Conservation (phyloP, 64 coral and sea anemone genomes). For the Catalaphyllia jardinei region DNA sequence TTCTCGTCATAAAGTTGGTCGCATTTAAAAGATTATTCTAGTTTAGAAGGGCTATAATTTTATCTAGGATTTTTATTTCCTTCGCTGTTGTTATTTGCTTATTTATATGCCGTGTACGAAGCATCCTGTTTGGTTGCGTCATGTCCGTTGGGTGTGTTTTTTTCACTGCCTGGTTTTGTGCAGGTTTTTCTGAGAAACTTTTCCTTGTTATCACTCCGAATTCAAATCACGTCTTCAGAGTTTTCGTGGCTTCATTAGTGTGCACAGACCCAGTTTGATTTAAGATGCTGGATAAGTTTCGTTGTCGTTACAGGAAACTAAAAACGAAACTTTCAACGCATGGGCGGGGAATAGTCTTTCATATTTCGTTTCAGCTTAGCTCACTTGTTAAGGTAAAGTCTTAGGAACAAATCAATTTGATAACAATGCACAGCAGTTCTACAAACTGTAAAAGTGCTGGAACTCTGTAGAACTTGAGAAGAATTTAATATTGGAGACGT, state of each 20-base stretch:
- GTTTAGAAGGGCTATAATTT: background rate
- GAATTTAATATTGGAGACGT: too few species aligned
- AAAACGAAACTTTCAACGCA: background rate
- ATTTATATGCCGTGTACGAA: background rate
- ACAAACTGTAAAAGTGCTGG: too few species aligned
- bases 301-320: too few species aligned
- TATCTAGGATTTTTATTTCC: background rate
- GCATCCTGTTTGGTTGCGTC: conserved; percentile 30
- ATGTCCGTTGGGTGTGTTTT: conserved; percentile 2
- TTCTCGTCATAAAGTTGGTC: background rate
- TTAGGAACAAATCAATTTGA: too few species aligned
- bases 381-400: too few species aligned
- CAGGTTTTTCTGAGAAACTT: conserved; percentile 22
- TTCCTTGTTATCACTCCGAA: background rate
- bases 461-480: too few species aligned
- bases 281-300: too few species aligned
- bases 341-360: too few species aligned
- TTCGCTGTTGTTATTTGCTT: background rate
- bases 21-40: too few species aligned
- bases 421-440: too few species aligned
- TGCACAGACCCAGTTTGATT: background rate
- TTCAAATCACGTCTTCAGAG: background rate
- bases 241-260: background rate
- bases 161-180: background rate
- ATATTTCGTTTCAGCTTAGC: too few species aligned